Conservation (phyloP, 92 coral and sea anemone species). For the Heteractis magnifica region DNA sequence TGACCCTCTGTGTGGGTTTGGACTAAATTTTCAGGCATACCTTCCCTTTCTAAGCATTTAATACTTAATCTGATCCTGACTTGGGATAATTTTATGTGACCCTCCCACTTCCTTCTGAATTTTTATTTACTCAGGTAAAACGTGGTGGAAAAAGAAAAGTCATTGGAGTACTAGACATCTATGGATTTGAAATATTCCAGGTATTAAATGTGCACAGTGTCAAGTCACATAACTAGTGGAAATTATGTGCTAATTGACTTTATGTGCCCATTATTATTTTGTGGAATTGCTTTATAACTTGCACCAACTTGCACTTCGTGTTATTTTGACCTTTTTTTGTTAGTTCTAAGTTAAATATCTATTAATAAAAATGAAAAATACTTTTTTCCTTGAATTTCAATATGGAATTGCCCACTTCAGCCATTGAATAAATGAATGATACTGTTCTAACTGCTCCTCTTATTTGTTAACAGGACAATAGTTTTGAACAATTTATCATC, state of each 20-base stretch:
- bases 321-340: too few species aligned
- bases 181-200: slow-evolving; percentile 97
- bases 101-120: too few species aligned
- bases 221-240: too few species aligned
- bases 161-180: slow-evolving; percentile 96
- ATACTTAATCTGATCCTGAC: neutral
- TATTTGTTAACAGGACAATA: slow-evolving; percentile 69
- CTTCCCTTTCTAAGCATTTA: neutral
- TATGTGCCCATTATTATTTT: too few species aligned
- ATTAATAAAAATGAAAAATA: too few species aligned
- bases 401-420: too few species aligned
- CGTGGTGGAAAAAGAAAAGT: slow-evolving; percentile 82
- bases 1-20: neutral
- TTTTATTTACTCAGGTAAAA: slow-evolving; percentile 60
- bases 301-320: too few species aligned
- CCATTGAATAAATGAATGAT: too few species aligned
- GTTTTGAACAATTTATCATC: slow-evolving; percentile 97
- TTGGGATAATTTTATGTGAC: neutral
- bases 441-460: neutral
- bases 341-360: too few species aligned
- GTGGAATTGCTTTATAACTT: too few species aligned
- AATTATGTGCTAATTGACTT: too few species aligned
- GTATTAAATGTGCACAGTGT: slow-evolving; percentile 27
- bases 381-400: too few species aligned
- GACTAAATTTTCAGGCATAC: neutral